Conservation (phyloP, 1,140 invertebrate species). For the Limonius californicus region DNA sequence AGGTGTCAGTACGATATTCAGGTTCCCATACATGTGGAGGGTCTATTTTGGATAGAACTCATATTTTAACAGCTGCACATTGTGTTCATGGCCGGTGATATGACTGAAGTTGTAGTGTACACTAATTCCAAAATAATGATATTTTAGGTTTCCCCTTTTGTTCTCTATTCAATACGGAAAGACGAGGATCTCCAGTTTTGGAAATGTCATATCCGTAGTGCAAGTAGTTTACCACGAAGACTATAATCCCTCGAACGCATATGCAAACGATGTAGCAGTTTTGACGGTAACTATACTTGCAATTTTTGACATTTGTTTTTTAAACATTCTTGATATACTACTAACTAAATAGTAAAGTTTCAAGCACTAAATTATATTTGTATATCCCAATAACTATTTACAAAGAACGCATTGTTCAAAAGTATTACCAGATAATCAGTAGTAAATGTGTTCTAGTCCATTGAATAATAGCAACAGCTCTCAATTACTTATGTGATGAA, state of each 20-base stretch:
- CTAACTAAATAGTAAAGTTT: too few species aligned
- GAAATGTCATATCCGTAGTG: neutral
- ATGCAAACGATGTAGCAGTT: neutral
- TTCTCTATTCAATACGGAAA: neutral
- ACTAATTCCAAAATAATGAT: too few species aligned
- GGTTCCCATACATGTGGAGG: slow-evolving; percentile 30
- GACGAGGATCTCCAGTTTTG: neutral
- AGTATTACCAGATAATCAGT: too few species aligned
- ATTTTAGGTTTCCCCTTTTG: too few species aligned
- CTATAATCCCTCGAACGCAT: neutral
- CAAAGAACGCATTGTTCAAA: too few species aligned
- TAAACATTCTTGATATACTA: too few species aligned
- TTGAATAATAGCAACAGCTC: too few species aligned
- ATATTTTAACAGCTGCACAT: slow-evolving; percentile 35
- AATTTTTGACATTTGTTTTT: too few species aligned
- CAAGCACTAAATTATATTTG: too few species aligned
- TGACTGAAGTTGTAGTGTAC: too few species aligned
- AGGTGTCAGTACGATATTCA: slow-evolving; percentile 31
- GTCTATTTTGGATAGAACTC: slow-evolving; percentile 31
- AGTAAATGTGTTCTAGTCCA: too few species aligned
- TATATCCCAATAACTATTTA: too few species aligned
- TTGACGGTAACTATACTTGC: neutral
- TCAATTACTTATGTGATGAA: neutral
- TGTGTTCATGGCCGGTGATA: slow-evolving; percentile 24
- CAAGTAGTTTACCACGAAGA: neutral